Conservation (phyloP, 2,888 invertebrate genomes). For the Tanytarsus gracilentus region DNA sequence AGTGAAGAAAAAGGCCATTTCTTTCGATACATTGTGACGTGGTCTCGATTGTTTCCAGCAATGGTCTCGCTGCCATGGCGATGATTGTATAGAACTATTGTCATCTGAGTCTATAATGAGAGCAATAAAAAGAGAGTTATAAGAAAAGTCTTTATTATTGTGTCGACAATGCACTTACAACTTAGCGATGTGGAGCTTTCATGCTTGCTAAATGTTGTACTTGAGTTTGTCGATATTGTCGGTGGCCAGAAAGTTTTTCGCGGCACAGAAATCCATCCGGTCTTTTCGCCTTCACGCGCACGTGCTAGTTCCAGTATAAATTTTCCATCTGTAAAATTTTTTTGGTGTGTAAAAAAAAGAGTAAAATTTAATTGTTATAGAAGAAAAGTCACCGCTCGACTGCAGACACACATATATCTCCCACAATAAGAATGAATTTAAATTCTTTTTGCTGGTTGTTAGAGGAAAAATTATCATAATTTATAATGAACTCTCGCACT, state of each 20-base stretch:
- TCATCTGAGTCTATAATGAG: conserved; percentile 70
- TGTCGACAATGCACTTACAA: conserved; percentile 47
- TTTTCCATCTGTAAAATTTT: conserved; percentile 64
- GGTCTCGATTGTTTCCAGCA: conserved; percentile 79
- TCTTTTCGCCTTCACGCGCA: conserved; percentile 66
- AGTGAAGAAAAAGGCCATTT: conserved; percentile 45
- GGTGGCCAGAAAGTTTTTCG: conserved; percentile 82
- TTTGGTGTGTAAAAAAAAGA: background rate
- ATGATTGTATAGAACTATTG: conserved; percentile 82
- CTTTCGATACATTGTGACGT: conserved; percentile 58
- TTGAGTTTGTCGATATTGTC: conserved; percentile 58
- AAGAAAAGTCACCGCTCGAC: background rate
- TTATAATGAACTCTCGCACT: background rate
- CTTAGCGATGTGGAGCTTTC: conserved; percentile 74
- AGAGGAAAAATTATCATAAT: conserved; percentile 23
- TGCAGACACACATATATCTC: background rate
- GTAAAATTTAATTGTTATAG: background rate
- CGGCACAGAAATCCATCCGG: conserved; percentile 82
- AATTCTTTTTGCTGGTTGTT: no score
- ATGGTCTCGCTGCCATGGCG: conserved; percentile 84
- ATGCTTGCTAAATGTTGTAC: conserved; percentile 48
- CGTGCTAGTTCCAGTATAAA: conserved; percentile 77
- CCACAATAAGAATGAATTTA: no score
- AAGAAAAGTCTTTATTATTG: conserved; percentile 11
- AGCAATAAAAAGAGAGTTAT: conserved; percentile 1